A percentile compares a stretch with the other conserved stretches of the same genome.
phyloP scores from a whole-genome alignment of 1,140 invertebrate genomes.

The Agraylea sexmaculata region DNA sequence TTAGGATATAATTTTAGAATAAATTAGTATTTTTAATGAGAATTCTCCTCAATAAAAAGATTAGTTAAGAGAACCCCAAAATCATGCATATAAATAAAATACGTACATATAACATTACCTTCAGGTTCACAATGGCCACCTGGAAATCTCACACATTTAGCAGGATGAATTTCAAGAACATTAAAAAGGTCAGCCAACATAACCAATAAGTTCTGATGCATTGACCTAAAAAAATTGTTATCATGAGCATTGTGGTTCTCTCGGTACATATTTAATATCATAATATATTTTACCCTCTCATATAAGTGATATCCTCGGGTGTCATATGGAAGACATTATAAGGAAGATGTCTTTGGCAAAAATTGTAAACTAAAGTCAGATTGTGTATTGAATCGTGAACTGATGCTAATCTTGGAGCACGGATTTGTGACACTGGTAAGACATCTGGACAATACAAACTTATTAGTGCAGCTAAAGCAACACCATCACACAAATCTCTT shows the following conservation, averaged over 20 bases:
- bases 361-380: conserved; percentile 76
- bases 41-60: no score
- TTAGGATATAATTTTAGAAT: no score
- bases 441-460: conserved; percentile 90
- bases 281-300: conserved; percentile 59
- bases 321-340: conserved; percentile 88
- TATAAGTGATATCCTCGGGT: conserved; percentile 92
- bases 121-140: conserved; percentile 28
- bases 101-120: no score
- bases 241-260: no score
- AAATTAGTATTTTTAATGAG: no score
- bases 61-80: no score
- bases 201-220: conserved; percentile 86
- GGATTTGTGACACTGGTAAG: conserved; percentile 61
- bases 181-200: conserved; percentile 95
- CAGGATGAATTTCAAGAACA: conserved; percentile 85
- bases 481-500: conserved; percentile 78
- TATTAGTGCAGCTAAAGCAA: conserved; percentile 76
- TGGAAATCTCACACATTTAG: conserved; percentile 73
- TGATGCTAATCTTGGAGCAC: conserved; percentile 53
- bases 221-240: conserved; percentile 51
- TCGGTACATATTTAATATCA: not conserved
- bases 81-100: no score
- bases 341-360: conserved; percentile 75
- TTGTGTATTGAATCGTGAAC: conserved; percentile 85